Percentiles rank a stretch among this genome's conserved stretches.
Conservation (phyloP, 2,113 vertebrate species). For the Brienomyrus brachyistius region DNA sequence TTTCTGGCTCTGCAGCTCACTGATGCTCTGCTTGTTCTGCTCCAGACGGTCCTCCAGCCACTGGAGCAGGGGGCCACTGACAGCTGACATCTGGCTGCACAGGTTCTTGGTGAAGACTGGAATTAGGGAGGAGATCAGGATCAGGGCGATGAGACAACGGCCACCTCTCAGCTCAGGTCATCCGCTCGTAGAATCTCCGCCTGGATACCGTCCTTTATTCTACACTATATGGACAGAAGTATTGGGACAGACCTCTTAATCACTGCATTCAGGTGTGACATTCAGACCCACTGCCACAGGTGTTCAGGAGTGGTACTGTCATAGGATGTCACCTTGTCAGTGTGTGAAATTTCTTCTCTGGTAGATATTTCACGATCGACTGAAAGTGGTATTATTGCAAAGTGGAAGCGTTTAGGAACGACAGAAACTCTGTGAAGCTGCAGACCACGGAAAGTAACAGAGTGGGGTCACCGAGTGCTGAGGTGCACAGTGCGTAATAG, state of each 20-base stretch:
- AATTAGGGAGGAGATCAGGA: not conserved
- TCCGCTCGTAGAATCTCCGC: not conserved
- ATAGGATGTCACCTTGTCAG: too few species aligned
- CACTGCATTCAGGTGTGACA: not conserved
- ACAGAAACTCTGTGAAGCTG: too few species aligned
- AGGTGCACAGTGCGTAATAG: too few species aligned
- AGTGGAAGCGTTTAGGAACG: too few species aligned
- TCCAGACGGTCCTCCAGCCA: slow-evolving; percentile 94
- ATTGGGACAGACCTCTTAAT: not conserved
- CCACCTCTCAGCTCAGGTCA: not conserved
- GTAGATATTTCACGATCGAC: too few species aligned
- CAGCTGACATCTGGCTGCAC: slow-evolving; percentile 97
- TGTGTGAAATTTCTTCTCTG: too few species aligned
- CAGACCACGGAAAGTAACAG: too few species aligned
- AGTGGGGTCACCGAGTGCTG: too few species aligned
- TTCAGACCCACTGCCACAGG: not conserved
- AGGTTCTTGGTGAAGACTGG: slow-evolving; percentile 91
- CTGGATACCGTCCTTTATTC: not conserved
- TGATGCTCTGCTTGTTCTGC: slow-evolving; percentile 80
- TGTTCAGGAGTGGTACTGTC: not conserved
- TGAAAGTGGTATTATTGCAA: too few species aligned
- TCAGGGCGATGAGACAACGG: not conserved
- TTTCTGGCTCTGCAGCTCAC: slow-evolving; percentile 80
- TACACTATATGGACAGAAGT: not conserved
- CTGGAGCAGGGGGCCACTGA: slow-evolving; percentile 91